These are phyloP conservation scores for Porites evermanni DNA, from an alignment of 92 coral and sea anemone species.

Conservation along the genomic window DNA sequence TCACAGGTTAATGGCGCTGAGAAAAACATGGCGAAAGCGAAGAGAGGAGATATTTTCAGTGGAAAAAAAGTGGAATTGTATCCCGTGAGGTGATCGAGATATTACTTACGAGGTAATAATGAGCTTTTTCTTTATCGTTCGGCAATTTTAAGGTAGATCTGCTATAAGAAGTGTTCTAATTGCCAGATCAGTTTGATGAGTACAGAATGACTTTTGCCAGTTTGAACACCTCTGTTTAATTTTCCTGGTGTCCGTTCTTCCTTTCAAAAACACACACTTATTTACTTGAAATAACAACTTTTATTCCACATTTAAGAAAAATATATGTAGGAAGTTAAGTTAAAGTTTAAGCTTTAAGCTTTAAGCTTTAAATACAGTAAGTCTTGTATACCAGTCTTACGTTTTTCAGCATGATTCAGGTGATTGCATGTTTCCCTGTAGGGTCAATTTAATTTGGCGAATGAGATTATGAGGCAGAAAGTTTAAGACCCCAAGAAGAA, in stretches of 20 bases:
- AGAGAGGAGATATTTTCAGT: not conserved
- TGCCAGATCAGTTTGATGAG: not conserved
- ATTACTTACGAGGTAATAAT: not conserved
- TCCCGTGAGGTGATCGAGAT: slow-evolving; percentile 29
- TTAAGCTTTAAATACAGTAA: too few species aligned
- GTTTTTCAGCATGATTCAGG: too few species aligned
- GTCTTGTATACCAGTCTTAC: too few species aligned
- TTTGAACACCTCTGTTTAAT: slow-evolving; percentile 5
- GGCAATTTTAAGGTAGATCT: not conserved
- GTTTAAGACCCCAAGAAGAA: too few species aligned
- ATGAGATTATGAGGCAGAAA: too few species aligned
- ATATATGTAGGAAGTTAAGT: too few species aligned
- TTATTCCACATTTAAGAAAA: not conserved
- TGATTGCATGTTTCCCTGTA: too few species aligned
- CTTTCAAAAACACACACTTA: not conserved
- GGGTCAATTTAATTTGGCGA: too few species aligned
- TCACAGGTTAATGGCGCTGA: slow-evolving; percentile 63
- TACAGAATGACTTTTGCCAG: slow-evolving; percentile 19
- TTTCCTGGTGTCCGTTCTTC: too few species aligned
- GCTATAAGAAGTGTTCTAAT: not conserved
- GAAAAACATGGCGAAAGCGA: slow-evolving; percentile 79
- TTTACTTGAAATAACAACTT: not conserved
- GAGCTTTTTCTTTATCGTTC: not conserved
- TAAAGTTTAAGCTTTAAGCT: too few species aligned
- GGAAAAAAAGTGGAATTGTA: not conserved